Evolutionary conservation across 1,140 invertebrate genomes (phyloP), one percentile per base, ranked within the genome.

Genomic region (Sesamia nonagrioides): DNA sequence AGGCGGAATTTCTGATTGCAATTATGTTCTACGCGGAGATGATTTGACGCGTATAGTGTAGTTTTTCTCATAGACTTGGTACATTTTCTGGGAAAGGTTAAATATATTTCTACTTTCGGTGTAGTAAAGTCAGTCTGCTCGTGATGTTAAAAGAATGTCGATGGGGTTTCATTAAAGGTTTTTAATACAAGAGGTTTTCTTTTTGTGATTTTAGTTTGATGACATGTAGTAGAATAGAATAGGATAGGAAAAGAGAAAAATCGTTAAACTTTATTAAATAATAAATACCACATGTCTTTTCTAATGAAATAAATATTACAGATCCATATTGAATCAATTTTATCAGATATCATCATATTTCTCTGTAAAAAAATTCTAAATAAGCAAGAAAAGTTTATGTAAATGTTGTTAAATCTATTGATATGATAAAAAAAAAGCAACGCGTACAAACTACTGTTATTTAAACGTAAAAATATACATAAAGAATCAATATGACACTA

Each of bases 321-420:
- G 1, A 45, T 11, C 9, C 11, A 11, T 9, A 7, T 37, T 37
- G 7, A 37, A 42, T 42, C 13, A 61, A 63, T 63, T 9, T 37
- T 42, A 33, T 18, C 60, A 63, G 60, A 9, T 18, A 66, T 42
- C 15, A 63, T 37, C 13, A 42, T 66, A 45, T 42, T 42, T 42
- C 37, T n/a, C 17, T 66, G 15, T 66, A 42, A 42, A 66, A 66
- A 66, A 37, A 66, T 40, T 66, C 18, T 42, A 66, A 66, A 66
- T 66, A 45, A 42, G 61, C 61, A 42, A n/a, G 8, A 42, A 66
- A 66, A 63, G 60, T 40, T 17, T 17, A 37, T n/a, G 45, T 50
- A 2, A 15, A 50, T 50, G 45, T 50, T 50, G n/a, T 5, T 17
- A 15, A 18, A n/a, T 37, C 13, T 61, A 61, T 37, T 17, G 33